These are phyloP conservation scores for Xanthia icteritia DNA, from an alignment of 2,888 invertebrate genomes.

Conservation along the genomic window DNA sequence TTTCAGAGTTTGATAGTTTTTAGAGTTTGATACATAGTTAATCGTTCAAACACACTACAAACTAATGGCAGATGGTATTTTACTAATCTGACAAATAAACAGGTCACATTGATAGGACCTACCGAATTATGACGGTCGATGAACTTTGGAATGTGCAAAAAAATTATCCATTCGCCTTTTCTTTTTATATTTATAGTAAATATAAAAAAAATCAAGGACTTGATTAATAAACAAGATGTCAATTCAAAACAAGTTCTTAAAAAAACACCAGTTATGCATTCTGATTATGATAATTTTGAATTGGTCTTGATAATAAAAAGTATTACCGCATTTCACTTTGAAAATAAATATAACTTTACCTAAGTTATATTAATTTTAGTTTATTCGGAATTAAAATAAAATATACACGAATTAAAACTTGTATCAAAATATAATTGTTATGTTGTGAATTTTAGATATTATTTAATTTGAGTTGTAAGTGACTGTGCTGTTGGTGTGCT, in stretches of 20 bases:
- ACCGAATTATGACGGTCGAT: neutral
- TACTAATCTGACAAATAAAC: neutral
- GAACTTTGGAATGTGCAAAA: neutral
- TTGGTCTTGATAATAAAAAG: conserved; percentile 19
- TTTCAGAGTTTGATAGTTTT: neutral
- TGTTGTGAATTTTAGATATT: no score
- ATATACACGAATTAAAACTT: neutral
- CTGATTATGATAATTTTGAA: conserved; percentile 10
- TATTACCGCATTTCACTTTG: conserved; percentile 4
- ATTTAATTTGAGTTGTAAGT: no score
- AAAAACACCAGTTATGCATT: neutral
- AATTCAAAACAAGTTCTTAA: neutral
- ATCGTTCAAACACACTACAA: neutral
- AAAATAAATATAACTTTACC: neutral
- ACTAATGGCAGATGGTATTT: neutral
- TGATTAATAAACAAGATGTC: neutral
- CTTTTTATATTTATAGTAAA: neutral
- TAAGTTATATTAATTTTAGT: neutral
- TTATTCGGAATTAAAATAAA: neutral
- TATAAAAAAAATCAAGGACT: neutral
- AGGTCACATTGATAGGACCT: neutral
- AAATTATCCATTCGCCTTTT: neutral
- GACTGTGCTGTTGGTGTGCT: no score
- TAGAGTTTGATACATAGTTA: no score
- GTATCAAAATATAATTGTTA: no score